phyloP scores from a whole-genome alignment of 2,113 vertebrate species.

The Maccullochella peelii region DNA sequence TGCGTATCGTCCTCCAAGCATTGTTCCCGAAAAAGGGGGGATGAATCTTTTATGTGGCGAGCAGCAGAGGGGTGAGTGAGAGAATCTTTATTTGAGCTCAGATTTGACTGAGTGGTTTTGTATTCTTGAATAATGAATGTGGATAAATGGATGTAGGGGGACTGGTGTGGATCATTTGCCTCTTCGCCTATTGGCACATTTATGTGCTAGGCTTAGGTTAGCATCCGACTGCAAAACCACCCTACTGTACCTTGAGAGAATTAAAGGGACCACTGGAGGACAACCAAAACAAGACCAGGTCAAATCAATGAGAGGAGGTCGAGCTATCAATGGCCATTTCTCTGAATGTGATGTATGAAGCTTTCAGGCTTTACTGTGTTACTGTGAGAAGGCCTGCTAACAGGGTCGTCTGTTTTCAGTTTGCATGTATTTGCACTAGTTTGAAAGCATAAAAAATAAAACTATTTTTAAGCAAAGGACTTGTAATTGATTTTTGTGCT shows the following conservation, averaged over 20 bases:
- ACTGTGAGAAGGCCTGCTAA: conserved; percentile 31
- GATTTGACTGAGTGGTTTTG: conserved; percentile 77
- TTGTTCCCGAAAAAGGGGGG: conserved; percentile 37
- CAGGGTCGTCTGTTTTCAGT: conserved; percentile 58
- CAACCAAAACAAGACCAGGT: conserved; percentile 30
- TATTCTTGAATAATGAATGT: conserved; percentile 83
- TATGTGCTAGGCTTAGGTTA: conserved; percentile 42
- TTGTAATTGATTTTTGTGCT: not conserved
- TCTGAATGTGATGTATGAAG: conserved; percentile 25
- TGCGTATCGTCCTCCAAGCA: conserved; percentile 33
- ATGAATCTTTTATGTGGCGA: conserved; percentile 67
- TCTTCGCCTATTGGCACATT: conserved; percentile 23
- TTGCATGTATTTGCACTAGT: conserved; percentile 84
- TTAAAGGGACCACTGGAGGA: conserved; percentile 26
- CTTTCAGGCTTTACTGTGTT: conserved; percentile 35
- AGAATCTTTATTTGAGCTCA: conserved; percentile 68
- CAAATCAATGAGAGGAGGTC: conserved; percentile 7
- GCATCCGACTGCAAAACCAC: conserved; percentile 3
- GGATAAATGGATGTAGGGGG: conserved; percentile 70
- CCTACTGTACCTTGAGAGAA: conserved; percentile 10
- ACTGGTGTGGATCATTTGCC: conserved; percentile 51
- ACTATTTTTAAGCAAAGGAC: conserved; percentile 69
- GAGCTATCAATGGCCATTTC: not conserved
- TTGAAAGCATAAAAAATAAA: conserved; percentile 65
- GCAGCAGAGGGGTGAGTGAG: conserved; percentile 42